These are phyloP conservation scores for Gambelia wislizenii DNA, from an alignment of 2,797 vertebrate genomes.

Conservation along the genomic window DNA sequence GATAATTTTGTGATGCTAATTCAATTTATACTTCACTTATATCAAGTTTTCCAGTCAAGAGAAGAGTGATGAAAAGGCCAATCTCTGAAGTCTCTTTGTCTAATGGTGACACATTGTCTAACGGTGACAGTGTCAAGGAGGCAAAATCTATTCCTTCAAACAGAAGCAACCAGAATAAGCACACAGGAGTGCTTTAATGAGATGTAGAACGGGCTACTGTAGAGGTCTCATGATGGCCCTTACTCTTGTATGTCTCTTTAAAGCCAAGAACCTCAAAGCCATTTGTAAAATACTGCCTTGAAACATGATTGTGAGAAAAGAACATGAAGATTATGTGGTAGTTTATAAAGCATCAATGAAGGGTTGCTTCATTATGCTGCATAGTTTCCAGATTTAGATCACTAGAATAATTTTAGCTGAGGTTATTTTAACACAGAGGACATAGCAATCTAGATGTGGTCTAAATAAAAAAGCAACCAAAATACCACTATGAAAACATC, in stretches of 20 bases:
- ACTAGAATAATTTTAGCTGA: slow-evolving; percentile 16
- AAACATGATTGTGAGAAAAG: not conserved
- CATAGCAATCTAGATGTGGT: not conserved
- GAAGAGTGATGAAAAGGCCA: not conserved
- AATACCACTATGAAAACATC: not conserved
- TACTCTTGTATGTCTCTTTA: not conserved
- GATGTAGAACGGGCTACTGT: not conserved
- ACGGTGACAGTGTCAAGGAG: not conserved
- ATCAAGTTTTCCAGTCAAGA: slow-evolving; percentile 12
- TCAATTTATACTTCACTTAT: slow-evolving; percentile 23
- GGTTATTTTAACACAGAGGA: not conserved
- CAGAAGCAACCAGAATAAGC: not conserved
- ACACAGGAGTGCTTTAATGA: not conserved
- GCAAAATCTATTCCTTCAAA: slow-evolving; percentile 1
- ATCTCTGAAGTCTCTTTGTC: not conserved
- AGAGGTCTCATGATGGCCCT: not conserved
- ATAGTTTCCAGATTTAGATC: not conserved
- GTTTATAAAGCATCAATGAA: not conserved
- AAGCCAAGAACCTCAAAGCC: not conserved
- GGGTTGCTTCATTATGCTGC: slow-evolving; percentile 9
- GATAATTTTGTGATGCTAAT: slow-evolving; percentile 1
- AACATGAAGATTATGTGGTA: not conserved
- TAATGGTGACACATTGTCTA: not conserved
- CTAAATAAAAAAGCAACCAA: not conserved
- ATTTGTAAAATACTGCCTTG: not conserved